Evolutionary conservation across 1,140 invertebrate species (phyloP), one percentile per base, ranked within the genome.

Genomic region (Copidosoma floridanum): DNA sequence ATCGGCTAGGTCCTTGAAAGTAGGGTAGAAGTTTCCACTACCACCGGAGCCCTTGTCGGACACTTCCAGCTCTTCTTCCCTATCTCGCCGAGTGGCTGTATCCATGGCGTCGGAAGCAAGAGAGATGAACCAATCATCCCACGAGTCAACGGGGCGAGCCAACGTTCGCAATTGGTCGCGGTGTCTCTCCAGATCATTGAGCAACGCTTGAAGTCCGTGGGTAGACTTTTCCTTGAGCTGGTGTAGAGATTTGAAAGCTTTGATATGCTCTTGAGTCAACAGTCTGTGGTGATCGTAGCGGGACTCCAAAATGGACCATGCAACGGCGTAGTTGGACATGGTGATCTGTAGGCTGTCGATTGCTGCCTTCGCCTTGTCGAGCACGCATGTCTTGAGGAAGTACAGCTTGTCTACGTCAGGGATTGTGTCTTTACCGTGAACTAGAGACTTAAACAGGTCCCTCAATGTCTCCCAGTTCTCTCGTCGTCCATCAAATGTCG

Each of bases 381-480:
- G 37, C 2, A 60, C 46, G 1, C 32, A 3, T 5, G 35, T 10
- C 23, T 53, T 52, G 1, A 60, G 32, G 12, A 40, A 18, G 5
- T 43, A 3, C 24, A 60, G 16, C 18, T 47, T 41, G 8, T 60
- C 46, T 4, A 60, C 57, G 18, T 53, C 50, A 1, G 57, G 21
- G 4, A 60, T 23, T 7, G 21, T 41, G 7, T 37, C 1, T 10
- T 50, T 29, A 12, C 37, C 37, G 6, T 43, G 2, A 7, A 60
- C 29, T 16, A 60, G 14, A 6, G 46, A 38, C 21, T 46, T 27
- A 21, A 60, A 60, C 2, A 29, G 27, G 23, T 60, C 57, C n/a
- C n/a, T n/a, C n/a, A n/a, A n/a, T n/a, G n/a, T n/a, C n/a, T n/a
- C n/a, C n/a, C n/a, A n/a, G n/a, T n/a, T n/a, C n/a, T n/a, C n/a